phyloP scores from a whole-genome alignment of 2,888 invertebrate genomes.

The Nymphalis c-album region DNA sequence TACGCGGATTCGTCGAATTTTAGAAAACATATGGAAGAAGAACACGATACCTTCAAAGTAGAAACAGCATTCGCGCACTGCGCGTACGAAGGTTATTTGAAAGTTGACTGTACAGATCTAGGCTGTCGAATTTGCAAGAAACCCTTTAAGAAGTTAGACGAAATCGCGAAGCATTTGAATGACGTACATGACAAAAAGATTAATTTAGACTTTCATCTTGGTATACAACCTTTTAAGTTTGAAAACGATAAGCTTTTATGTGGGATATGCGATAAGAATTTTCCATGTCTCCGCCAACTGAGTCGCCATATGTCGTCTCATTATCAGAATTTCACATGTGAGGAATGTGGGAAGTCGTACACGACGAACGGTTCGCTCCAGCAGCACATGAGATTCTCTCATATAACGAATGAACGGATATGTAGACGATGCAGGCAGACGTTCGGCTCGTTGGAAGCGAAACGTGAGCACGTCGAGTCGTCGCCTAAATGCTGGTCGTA shows the following conservation, averaged over 20 bases:
- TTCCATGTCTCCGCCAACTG: conserved; percentile 47
- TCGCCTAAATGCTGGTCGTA: conserved; percentile 50
- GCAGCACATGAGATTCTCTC: conserved; percentile 46
- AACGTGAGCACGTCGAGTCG: conserved; percentile 45
- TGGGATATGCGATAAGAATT: conserved; percentile 48
- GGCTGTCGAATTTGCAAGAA: conserved; percentile 49
- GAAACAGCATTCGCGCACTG: conserved; percentile 44
- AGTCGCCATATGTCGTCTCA: conserved; percentile 55
- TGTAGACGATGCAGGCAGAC: conserved; percentile 51
- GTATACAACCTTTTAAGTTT: conserved; percentile 52
- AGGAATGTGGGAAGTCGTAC: conserved; percentile 55
- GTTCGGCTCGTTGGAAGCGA: conserved; percentile 46
- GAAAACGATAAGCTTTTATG: conserved; percentile 46
- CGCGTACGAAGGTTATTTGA: conserved; percentile 44
- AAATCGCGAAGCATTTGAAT: conserved; percentile 49
- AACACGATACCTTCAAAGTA: conserved; percentile 47
- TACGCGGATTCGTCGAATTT: conserved; percentile 48
- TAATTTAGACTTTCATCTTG: conserved; percentile 46
- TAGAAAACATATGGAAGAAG: conserved; percentile 48
- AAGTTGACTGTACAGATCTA: conserved; percentile 53
- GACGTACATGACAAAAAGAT: conserved; percentile 45
- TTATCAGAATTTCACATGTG: conserved; percentile 52
- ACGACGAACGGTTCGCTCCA: conserved; percentile 44
- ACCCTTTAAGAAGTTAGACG: conserved; percentile 43
- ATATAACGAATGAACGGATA: conserved; percentile 42